Conservation (phyloP, 1,140 invertebrate genomes). For the Drosophila biarmipes region DNA sequence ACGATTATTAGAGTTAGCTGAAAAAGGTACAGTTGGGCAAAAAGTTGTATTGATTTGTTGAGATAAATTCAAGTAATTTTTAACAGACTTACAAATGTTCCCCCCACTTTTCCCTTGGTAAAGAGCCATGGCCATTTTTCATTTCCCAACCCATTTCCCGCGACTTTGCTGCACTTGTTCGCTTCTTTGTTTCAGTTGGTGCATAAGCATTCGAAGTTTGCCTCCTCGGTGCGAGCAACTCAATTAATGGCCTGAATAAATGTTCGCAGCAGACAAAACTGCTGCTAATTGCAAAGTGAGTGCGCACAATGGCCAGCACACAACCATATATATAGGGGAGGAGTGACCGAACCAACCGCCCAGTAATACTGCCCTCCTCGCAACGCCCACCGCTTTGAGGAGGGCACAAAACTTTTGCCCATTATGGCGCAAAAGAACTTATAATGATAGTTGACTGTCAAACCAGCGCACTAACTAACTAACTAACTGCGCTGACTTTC, state of each 20-base stretch:
- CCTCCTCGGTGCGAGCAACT: constrained; percentile 59
- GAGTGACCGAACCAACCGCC: constrained; percentile 9
- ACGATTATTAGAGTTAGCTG: no score
- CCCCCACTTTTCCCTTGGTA: constrained; percentile 1
- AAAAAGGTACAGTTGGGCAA: no score
- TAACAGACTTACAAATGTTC: neutral
- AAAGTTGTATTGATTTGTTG: neutral
- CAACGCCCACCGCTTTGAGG: constrained; percentile 9
- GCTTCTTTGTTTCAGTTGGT: constrained; percentile 33
- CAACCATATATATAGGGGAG: constrained; percentile 19
- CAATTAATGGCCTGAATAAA: constrained; percentile 78
- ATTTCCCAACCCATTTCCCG: constrained; percentile 26
- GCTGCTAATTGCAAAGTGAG: constrained; percentile 76
- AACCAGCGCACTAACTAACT: constrained; percentile 60
- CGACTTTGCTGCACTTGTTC: constrained; percentile 19
- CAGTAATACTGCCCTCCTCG: neutral
- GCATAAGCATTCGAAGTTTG: constrained; percentile 50
- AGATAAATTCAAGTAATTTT: neutral
- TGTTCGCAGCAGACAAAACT: constrained; percentile 76
- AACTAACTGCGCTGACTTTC: constrained; percentile 62
- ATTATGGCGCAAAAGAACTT: constrained; percentile 77
- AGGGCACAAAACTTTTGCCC: constrained; percentile 62
- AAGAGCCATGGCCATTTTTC: constrained; percentile 27
- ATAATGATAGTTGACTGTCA: constrained; percentile 82
- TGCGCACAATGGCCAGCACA: constrained; percentile 55